Percentiles rank a stretch among this genome's conserved stretches.
Evolutionary conservation across 2,888 invertebrate genomes (phyloP).

Genomic region (Synanthedon tipuliformis): DNA sequence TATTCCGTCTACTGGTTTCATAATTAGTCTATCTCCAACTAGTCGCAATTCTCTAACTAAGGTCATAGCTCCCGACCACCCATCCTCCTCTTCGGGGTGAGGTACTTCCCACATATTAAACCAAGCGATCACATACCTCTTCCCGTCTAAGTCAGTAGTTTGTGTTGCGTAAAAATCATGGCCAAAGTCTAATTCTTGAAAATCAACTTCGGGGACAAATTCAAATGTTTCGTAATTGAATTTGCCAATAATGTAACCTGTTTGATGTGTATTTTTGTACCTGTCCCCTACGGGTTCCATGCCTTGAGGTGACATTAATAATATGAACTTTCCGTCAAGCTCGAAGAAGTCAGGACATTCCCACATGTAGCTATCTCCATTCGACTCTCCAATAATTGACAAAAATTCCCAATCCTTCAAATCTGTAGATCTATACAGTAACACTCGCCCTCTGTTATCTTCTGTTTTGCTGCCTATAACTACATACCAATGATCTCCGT

Average conservation of each 20-base stretch:
- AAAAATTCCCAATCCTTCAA: constrained; percentile 49
- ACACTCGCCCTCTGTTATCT: constrained; percentile 40
- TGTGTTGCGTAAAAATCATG: constrained; percentile 64
- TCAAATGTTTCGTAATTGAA: constrained; percentile 51
- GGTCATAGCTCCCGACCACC: constrained; percentile 59
- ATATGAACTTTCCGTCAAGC: constrained; percentile 44
- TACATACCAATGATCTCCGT: constrained; percentile 50
- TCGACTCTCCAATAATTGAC: constrained; percentile 41
- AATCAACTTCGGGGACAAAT: constrained; percentile 38
- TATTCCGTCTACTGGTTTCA: constrained; percentile 44
- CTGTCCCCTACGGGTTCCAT: constrained; percentile 45
- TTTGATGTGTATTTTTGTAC: constrained; percentile 47
- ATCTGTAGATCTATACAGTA: constrained; percentile 51
- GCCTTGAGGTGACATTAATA: constrained; percentile 60
- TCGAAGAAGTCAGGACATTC: constrained; percentile 68
- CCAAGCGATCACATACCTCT: constrained; percentile 50
- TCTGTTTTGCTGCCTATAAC: constrained; percentile 47
- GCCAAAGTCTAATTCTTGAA: constrained; percentile 57
- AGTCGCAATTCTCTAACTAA: constrained; percentile 44
- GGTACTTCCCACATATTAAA: constrained; percentile 55
- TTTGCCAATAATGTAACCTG: constrained; percentile 54
- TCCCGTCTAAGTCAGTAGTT: constrained; percentile 41
- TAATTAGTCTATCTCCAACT: constrained; percentile 31
- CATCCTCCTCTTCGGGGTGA: constrained; percentile 43
- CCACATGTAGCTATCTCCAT: constrained; percentile 56